These are phyloP conservation scores for Catharus ustulatus DNA, from an alignment of 2,797 vertebrate genomes.

Conservation along the genomic window DNA sequence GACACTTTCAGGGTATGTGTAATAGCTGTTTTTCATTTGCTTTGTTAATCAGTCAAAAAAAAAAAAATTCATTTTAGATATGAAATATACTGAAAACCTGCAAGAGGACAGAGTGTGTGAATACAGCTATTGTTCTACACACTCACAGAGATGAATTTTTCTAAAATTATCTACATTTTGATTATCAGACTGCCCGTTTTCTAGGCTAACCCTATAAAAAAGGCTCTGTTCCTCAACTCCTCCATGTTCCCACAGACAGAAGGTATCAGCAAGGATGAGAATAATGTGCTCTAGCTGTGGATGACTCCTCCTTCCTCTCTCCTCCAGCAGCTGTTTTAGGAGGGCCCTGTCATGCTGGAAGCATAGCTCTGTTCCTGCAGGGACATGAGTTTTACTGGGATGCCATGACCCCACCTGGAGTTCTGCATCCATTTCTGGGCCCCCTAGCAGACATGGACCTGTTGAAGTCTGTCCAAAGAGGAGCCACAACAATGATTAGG, in stretches of 20 bases:
- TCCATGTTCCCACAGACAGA: neutral
- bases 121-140: neutral
- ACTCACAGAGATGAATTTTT: neutral
- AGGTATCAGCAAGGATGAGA: neutral
- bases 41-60: neutral
- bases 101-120: neutral
- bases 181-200: neutral
- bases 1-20: neutral
- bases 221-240: neutral
- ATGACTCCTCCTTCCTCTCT: neutral
- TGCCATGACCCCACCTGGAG: neutral
- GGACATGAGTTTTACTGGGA: neutral
- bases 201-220: neutral
- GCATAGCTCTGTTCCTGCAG: accelerated
- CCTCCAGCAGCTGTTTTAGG: neutral
- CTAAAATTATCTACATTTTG: neutral
- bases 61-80: accelerated
- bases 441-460: neutral
- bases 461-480: neutral
- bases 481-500: neutral
- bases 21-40: neutral
- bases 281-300: neutral
- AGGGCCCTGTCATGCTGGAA: neutral
- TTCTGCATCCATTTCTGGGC: neutral
- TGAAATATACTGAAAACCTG: neutral